A percentile compares a stretch with the other conserved stretches of the same genome.
phyloP scores from a whole-genome alignment of 1,140 invertebrate species.

The Wiebesia pumilae region DNA sequence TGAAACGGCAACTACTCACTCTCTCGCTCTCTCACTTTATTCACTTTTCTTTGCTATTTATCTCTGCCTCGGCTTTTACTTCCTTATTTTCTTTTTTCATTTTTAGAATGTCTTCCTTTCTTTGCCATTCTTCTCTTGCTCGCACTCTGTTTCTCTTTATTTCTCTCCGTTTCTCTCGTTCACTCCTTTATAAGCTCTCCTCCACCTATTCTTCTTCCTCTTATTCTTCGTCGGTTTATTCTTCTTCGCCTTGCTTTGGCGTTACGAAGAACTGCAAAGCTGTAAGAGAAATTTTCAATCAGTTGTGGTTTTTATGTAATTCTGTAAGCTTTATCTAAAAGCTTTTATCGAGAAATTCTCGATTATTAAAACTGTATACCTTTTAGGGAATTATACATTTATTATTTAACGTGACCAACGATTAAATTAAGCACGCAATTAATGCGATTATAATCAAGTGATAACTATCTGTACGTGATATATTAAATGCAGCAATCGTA shows the following conservation, averaged over 20 bases:
- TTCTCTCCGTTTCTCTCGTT: background rate
- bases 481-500: background rate
- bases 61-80: slow-evolving; percentile 46
- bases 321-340: too few species aligned
- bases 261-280: too few species aligned
- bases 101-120: too few species aligned
- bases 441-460: background rate
- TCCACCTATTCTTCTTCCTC: background rate
- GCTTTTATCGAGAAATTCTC: too few species aligned
- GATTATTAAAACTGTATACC: background rate
- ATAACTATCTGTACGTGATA: background rate
- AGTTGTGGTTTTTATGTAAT: too few species aligned
- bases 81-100: background rate
- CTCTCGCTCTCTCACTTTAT: slow-evolving; percentile 42
- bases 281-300: too few species aligned
- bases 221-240: background rate
- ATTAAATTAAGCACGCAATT: background rate
- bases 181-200: background rate
- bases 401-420: background rate
- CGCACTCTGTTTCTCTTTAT: background rate
- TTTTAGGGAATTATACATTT: background rate
- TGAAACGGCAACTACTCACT: slow-evolving; percentile 39
- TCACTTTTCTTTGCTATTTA: background rate
- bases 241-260: too few species aligned
- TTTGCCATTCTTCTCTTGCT: background rate